phyloP scores from a whole-genome alignment of 2,888 invertebrate species.

The Norana najaformis region DNA sequence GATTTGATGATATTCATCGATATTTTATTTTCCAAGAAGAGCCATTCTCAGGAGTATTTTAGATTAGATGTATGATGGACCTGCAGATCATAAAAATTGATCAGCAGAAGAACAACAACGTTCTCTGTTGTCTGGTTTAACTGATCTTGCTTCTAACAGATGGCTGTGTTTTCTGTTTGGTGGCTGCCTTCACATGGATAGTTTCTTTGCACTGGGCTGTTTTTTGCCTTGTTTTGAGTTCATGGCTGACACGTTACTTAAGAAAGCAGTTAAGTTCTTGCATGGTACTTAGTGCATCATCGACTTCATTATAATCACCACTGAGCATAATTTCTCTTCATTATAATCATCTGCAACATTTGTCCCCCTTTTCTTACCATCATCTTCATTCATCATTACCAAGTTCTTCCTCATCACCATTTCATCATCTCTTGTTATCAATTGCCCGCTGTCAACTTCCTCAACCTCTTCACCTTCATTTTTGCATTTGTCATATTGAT shows the following conservation, averaged over 20 bases:
- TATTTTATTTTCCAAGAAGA: not conserved
- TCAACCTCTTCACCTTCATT: not conserved
- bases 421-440: too few species aligned
- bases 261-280: not conserved
- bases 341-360: not conserved
- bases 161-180: not conserved
- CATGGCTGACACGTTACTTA: not conserved
- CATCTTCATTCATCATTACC: not conserved
- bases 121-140: not conserved
- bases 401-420: too few species aligned
- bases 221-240: not conserved
- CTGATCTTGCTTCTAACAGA: not conserved
- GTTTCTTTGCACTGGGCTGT: not conserved
- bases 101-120: not conserved
- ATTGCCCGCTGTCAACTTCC: too few species aligned
- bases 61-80: not conserved
- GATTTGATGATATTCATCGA: not conserved
- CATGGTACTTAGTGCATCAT: not conserved
- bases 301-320: too few species aligned
- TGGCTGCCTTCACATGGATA: not conserved
- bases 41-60: not conserved
- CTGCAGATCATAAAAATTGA: not conserved
- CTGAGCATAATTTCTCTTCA: too few species aligned
- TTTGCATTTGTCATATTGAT: not conserved
- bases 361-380: not conserved